A percentile compares a stretch with the other conserved stretches of the same genome.
Evolutionary conservation across 2,113 vertebrate species (phyloP).

Genomic region (Phycodurus eques): DNA sequence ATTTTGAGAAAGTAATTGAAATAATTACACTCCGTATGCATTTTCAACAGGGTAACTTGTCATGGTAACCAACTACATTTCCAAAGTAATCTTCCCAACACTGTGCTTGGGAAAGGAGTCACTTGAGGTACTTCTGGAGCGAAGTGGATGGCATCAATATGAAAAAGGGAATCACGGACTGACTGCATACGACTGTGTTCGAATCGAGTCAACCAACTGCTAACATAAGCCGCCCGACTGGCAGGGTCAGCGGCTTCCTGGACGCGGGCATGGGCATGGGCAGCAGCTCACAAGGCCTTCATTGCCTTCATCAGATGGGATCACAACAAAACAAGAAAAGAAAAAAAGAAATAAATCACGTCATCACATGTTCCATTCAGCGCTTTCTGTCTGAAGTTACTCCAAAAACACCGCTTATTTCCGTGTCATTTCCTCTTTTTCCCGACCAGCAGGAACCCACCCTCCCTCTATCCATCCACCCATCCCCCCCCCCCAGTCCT

Average conservation of each 20-base stretch:
- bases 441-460: constrained; percentile 5
- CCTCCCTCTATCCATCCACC: neutral
- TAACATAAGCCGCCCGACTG: neutral
- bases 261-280: neutral
- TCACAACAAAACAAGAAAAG: neutral
- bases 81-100: constrained; percentile 17
- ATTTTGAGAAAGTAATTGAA: too few species aligned
- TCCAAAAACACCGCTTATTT: neutral
- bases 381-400: neutral
- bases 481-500: constrained; percentile 28
- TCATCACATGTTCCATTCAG: neutral
- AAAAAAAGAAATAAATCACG: neutral
- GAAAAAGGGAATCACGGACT: neutral
- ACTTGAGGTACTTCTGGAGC: constrained; percentile 51
- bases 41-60: too few species aligned
- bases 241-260: neutral
- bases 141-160: constrained; percentile 37
- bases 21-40: too few species aligned
- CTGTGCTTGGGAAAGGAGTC: constrained; percentile 27
- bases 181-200: neutral
- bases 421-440: constrained; percentile 4
- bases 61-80: too few species aligned
- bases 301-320: neutral
- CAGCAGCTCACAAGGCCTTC: neutral
- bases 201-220: neutral